Evolutionary conservation across 2,888 invertebrate genomes (phyloP).

Genomic region (Conistra vaccinii): DNA sequence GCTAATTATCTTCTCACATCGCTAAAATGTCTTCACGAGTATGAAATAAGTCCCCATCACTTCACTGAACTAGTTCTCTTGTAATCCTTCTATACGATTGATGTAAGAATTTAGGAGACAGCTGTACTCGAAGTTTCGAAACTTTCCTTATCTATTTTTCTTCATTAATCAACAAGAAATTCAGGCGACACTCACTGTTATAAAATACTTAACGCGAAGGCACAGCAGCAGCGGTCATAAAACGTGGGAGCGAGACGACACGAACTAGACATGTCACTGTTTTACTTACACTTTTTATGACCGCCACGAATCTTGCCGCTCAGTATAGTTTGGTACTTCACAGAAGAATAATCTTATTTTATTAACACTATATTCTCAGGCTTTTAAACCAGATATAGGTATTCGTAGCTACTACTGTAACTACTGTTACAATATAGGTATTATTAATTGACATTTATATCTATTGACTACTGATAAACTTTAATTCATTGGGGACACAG

Average conservation of each 20-base stretch:
- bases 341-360: background rate
- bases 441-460: slow-evolving; percentile 25
- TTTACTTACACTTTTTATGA: background rate
- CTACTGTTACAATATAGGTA: slow-evolving; percentile 39
- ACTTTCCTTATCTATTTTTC: slow-evolving; percentile 2
- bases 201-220: background rate
- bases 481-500: slow-evolving; percentile 34
- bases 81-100: slow-evolving; percentile 22
- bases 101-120: background rate
- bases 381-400: slow-evolving; percentile 28
- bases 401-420: slow-evolving; percentile 48
- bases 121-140: background rate
- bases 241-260: background rate
- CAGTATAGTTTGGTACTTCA: background rate
- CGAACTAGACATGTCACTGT: background rate
- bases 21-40: slow-evolving; percentile 23
- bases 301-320: no score
- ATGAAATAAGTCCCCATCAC: background rate
- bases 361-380: slow-evolving; percentile 18
- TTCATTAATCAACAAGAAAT: background rate
- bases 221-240: background rate
- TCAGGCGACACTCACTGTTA: background rate
- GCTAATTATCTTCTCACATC: background rate
- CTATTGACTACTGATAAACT: slow-evolving; percentile 31
- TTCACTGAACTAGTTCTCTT: background rate